A percentile compares a stretch with the other conserved stretches of the same genome.
phyloP scores from a whole-genome alignment of 2,797 vertebrate genomes.

The Onychomys torridus region DNA sequence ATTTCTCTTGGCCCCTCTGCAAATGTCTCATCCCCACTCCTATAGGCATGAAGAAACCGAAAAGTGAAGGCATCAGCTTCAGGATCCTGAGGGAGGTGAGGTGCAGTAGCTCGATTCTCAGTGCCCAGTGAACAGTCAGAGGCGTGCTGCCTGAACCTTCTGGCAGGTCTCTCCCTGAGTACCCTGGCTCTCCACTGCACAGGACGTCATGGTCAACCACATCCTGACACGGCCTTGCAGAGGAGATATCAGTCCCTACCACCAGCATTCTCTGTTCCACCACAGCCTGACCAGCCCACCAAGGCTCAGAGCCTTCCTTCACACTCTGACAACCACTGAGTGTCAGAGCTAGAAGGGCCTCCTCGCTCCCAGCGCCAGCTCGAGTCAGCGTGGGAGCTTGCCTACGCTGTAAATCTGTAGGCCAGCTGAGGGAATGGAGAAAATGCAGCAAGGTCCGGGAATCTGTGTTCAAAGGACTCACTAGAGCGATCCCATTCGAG shows the following conservation, averaged over 20 bases:
- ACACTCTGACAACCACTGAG: not conserved
- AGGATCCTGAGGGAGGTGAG: not conserved
- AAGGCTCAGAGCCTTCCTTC: not conserved
- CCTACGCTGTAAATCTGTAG: too few species aligned
- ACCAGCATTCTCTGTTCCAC: slow-evolving; percentile 59
- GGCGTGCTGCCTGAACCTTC: not conserved
- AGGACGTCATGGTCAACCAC: slow-evolving; percentile 79
- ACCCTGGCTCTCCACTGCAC: slow-evolving; percentile 63
- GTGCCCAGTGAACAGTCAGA: not conserved
- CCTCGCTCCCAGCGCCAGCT: not conserved
- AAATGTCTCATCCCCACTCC: not conserved
- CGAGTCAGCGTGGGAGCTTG: not conserved
- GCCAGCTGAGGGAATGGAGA: not conserved
- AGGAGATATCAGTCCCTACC: slow-evolving; percentile 67
- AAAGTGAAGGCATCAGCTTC: not conserved
- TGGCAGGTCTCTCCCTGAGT: not conserved
- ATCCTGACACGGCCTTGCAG: slow-evolving; percentile 73
- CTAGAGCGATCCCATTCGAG: not conserved
- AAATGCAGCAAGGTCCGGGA: not conserved
- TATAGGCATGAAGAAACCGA: not conserved
- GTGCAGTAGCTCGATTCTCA: not conserved
- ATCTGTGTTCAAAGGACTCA: not conserved
- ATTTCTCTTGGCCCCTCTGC: not conserved
- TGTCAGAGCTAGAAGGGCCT: not conserved
- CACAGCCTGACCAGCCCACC: slow-evolving; percentile 38